A percentile compares a stretch with the other conserved stretches of the same genome.
Evolutionary conservation across 30 jellyfish, hydroid and myxozoan species (phyloP).

Genomic region (Rhopilema esculentum): DNA sequence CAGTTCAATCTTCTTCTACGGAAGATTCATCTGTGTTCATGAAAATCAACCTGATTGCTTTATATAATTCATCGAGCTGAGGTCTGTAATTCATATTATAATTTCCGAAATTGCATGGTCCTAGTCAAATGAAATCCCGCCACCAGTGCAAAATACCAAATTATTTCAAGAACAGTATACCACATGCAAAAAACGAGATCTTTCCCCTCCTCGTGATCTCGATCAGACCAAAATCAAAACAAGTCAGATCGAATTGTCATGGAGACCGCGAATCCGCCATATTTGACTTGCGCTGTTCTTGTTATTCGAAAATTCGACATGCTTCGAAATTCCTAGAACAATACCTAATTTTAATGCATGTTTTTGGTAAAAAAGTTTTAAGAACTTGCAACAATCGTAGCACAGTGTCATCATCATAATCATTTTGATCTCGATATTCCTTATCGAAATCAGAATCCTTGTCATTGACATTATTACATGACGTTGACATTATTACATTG

Average conservation of each 20-base stretch:
- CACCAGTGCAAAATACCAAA: slow-evolving; percentile 58
- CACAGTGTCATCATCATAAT: too few relatives aligned
- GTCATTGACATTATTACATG: too few relatives aligned
- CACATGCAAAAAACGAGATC: slow-evolving; percentile 76
- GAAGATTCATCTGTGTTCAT: neutral
- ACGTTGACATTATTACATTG: too few relatives aligned
- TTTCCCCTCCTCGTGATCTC: slow-evolving; percentile 78
- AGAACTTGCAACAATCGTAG: too few relatives aligned
- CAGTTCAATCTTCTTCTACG: neutral
- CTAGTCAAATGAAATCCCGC: slow-evolving; percentile 51
- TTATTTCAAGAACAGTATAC: slow-evolving; percentile 56
- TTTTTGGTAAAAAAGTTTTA: too few relatives aligned
- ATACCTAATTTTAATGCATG: too few relatives aligned
- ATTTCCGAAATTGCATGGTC: slow-evolving; percentile 23
- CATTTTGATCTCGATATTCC: too few relatives aligned
- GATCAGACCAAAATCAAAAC: slow-evolving; percentile 51
- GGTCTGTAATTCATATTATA: slow-evolving; percentile 40
- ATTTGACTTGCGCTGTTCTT: slow-evolving; percentile 9
- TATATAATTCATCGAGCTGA: neutral
- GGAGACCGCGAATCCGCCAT: slow-evolving; percentile 33
- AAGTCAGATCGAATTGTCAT: slow-evolving; percentile 45
- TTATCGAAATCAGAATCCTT: too few relatives aligned
- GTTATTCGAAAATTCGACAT: neutral
- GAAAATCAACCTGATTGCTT: neutral
- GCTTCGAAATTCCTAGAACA: neutral